A percentile compares a stretch with the other conserved stretches of the same genome.
Conservation (phyloP, 2,797 vertebrate species). For the Sebastes alutus region DNA sequence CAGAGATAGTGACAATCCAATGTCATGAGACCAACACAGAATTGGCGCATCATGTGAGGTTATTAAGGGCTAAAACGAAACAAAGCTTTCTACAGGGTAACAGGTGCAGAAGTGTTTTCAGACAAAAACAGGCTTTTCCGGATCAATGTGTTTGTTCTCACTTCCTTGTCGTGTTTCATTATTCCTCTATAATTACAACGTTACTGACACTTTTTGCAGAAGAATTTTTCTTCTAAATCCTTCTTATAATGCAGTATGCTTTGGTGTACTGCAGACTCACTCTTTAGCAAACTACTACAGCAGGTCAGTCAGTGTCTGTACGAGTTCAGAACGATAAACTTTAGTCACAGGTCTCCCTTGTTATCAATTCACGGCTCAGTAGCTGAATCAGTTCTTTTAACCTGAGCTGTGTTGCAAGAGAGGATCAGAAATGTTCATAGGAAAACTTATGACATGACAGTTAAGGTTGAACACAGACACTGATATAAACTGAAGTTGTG, state of each 20-base stretch:
- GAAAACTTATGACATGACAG: neutral
- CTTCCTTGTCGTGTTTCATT: constrained; percentile 16
- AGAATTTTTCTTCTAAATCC: neutral
- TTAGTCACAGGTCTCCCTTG: neutral
- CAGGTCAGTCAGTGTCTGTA: neutral
- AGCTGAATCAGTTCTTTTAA: neutral
- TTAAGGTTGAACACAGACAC: neutral
- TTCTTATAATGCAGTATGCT: neutral
- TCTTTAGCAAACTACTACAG: neutral
- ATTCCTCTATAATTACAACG: neutral
- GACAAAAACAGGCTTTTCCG: constrained; percentile 1
- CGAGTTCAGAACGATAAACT: neutral
- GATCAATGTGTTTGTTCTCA: constrained; percentile 9
- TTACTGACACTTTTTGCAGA: neutral
- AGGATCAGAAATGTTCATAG: neutral
- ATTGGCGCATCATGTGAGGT: neutral
- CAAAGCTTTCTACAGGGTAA: neutral
- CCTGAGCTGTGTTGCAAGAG: neutral
- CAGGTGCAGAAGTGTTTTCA: constrained; percentile 31
- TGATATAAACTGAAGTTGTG: neutral
- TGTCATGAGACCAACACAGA: neutral
- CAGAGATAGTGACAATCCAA: neutral
- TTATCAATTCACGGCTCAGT: neutral
- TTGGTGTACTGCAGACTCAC: neutral
- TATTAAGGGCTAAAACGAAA: neutral